Evolutionary conservation across 2,797 vertebrate species (phyloP), one percentile per base, ranked within the genome.

Genomic region (Psittacula derbiana): DNA sequence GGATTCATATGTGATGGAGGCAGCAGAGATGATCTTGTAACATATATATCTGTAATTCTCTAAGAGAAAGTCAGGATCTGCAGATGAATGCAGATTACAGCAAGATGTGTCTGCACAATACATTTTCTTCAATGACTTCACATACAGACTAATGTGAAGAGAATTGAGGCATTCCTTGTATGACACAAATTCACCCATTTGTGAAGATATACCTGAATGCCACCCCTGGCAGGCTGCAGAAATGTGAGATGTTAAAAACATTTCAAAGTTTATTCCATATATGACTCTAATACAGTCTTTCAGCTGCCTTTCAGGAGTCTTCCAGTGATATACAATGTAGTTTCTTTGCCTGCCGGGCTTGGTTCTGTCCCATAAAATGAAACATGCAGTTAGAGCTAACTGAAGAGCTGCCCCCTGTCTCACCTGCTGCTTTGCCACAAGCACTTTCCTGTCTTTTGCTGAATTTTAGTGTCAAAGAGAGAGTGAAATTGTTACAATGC

Each of bases 41-140:
- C 0, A 8, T 47, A 40, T 18, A 21, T 7, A 5, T 0, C 13
- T 11, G 25, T n/a, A 3, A 46, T 53, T 46, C 40, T 58, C 31
- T 43, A 9, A 36, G 65, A 28, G 55, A 28, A n/a, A 60, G 12
- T 30, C 19, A 12, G 41, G 75, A 38, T 46, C 12, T 52, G 52
- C 36, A 64, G 47, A 10, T 9, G 47, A 25, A n/a, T 8, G 31
- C 11, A 17, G 62, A 13, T 66, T 11, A 23, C 52, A 40, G 53
- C 27, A 20, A 40, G 25, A 18, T 8, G 10, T 30, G 53, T 21
- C 58, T 58, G 43, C 53, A 62, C 16, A n/a, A 21, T 6, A 12
- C 16, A 2, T 18, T 6, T 3, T 65, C 72, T 19, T 16, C 3
- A 65, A n/a, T 17, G 41, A 44, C 31, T 18, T 38, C 53, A 13